A percentile compares a stretch with the other conserved stretches of the same genome.
Conservation (phyloP, 2,888 invertebrate genomes). For the Eupithecia insigniata region DNA sequence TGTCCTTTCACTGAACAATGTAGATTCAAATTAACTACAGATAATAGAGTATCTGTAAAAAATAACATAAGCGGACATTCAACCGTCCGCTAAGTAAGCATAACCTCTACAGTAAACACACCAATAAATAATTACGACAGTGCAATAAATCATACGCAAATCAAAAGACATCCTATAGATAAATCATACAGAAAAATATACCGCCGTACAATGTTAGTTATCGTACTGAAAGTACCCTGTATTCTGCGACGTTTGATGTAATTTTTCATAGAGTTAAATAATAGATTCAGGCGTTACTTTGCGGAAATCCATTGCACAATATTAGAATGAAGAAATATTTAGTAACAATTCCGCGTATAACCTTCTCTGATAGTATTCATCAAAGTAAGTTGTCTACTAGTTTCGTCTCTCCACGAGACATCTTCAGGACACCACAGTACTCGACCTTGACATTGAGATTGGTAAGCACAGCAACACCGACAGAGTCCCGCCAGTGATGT, state of each 20-base stretch:
- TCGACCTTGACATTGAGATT: too few relatives aligned
- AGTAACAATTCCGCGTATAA: too few relatives aligned
- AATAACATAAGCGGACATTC: background rate
- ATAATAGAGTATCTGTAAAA: too few relatives aligned
- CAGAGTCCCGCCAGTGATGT: too few relatives aligned
- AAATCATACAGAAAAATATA: conserved; percentile 23
- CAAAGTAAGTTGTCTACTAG: too few relatives aligned
- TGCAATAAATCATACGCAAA: conserved; percentile 73
- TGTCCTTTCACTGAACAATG: background rate
- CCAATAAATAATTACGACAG: conserved; percentile 59
- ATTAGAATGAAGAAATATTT: too few relatives aligned
- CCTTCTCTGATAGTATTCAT: too few relatives aligned
- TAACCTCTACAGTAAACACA: conserved; percentile 48
- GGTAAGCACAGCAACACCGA: too few relatives aligned
- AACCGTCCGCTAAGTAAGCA: conserved; percentile 19
- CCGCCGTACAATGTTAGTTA: conserved; percentile 13
- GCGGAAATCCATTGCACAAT: too few relatives aligned
- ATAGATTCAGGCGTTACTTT: too few relatives aligned
- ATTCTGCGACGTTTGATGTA: conserved; percentile 13
- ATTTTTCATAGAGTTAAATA: background rate
- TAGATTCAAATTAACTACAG: background rate
- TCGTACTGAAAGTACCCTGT: conserved; percentile 14
- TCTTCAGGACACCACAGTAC: too few relatives aligned
- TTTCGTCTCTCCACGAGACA: too few relatives aligned
- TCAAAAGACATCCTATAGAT: conserved; percentile 62